Evolutionary conservation across 1,140 invertebrate genomes (phyloP).

Genomic region (Drosophila nannoptera): DNA sequence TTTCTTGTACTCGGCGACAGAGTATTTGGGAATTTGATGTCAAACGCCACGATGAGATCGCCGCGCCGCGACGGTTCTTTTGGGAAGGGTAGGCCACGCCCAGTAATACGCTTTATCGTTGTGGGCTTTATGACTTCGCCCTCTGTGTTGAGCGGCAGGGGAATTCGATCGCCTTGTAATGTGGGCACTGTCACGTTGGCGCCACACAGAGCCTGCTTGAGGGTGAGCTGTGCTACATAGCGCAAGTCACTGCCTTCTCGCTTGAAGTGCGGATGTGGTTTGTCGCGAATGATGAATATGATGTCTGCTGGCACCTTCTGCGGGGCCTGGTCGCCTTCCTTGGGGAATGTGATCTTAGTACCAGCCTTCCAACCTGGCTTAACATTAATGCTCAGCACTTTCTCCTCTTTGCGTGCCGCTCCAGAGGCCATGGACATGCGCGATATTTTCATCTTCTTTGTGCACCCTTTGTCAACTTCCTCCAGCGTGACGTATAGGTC

Average conservation of each 20-base stretch:
- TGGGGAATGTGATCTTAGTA: slow-evolving; percentile 96
- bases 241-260: slow-evolving; percentile 91
- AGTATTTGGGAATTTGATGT: slow-evolving; percentile 92
- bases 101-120: slow-evolving; percentile 86
- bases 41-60: slow-evolving; percentile 92
- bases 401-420: slow-evolving; percentile 90
- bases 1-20: slow-evolving; percentile 85
- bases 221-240: slow-evolving; percentile 88
- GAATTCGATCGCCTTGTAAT: slow-evolving; percentile 86
- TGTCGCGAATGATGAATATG: slow-evolving; percentile 96
- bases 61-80: slow-evolving; percentile 90
- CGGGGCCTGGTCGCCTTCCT: slow-evolving; percentile 93
- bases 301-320: slow-evolving; percentile 96
- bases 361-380: slow-evolving; percentile 98
- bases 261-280: slow-evolving; percentile 91
- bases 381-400: slow-evolving; percentile 94
- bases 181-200: slow-evolving; percentile 88
- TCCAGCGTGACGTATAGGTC: slow-evolving; percentile 92
- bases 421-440: slow-evolving; percentile 84
- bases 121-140: slow-evolving; percentile 91
- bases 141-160: slow-evolving; percentile 84
- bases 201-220: slow-evolving; percentile 91
- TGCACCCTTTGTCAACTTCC: slow-evolving; percentile 89
- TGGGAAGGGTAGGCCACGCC: slow-evolving; percentile 91
- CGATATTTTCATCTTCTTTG: slow-evolving; percentile 97